Conservation (phyloP, 2,888 invertebrate species). For the Vesta saturnalis region DNA sequence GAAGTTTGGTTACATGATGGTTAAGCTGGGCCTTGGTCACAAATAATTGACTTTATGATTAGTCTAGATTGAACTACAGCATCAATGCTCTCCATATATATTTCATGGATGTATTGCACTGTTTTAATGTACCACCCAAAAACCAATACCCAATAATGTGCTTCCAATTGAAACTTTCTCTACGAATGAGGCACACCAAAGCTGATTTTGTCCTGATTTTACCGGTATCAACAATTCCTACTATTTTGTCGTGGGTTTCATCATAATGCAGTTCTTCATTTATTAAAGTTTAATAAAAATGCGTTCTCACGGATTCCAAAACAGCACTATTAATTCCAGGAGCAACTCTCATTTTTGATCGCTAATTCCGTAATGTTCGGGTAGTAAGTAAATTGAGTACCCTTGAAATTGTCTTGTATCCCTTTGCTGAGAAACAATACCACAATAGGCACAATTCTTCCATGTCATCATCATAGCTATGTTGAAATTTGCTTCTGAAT, state of each 20-base stretch:
- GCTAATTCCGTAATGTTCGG: neutral
- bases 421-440: neutral
- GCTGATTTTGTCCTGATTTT: neutral
- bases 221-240: neutral
- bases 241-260: neutral
- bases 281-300: neutral
- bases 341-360: neutral
- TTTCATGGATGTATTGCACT: neutral
- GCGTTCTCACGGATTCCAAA: neutral
- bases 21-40: neutral
- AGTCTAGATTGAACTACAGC: neutral
- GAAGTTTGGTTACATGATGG: neutral
- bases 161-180: neutral
- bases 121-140: neutral
- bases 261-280: neutral
- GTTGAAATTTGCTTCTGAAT: neutral
- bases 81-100: neutral
- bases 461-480: neutral
- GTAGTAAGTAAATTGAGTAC: too few species aligned
- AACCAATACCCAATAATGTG: too few species aligned
- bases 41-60: neutral
- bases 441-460: neutral
- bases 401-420: neutral
- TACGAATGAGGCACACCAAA: neutral
- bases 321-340: too few species aligned